phyloP scores from a whole-genome alignment of 2,888 invertebrate species.

The Erebia palarica region DNA sequence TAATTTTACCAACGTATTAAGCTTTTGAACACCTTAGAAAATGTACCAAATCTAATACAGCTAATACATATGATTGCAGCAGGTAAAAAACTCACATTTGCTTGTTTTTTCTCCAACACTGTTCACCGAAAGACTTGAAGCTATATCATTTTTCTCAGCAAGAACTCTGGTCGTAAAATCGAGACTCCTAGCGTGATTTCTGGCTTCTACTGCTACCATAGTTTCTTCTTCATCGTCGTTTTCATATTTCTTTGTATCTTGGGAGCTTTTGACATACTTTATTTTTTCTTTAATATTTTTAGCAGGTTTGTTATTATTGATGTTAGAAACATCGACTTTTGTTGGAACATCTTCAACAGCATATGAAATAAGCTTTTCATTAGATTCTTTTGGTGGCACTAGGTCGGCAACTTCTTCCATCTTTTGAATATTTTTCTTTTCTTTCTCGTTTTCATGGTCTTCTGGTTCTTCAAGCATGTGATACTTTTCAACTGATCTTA shows the following conservation, averaged over 20 bases:
- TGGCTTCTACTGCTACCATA: slow-evolving; percentile 83
- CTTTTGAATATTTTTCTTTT: slow-evolving; percentile 58
- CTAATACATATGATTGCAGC: background rate
- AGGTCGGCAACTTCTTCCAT: slow-evolving; percentile 62
- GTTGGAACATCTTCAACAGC: slow-evolving; percentile 77
- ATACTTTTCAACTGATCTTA: slow-evolving; percentile 79
- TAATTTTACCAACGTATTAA: no score
- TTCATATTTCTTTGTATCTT: slow-evolving; percentile 69
- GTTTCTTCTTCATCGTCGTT: slow-evolving; percentile 81
- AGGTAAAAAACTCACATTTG: slow-evolving; percentile 55
- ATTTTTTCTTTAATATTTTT: slow-evolving; percentile 80
- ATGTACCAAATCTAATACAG: no score
- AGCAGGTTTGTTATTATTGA: slow-evolving; percentile 65
- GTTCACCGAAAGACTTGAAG: slow-evolving; percentile 84
- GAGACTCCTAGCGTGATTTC: slow-evolving; percentile 74
- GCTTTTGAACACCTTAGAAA: no score
- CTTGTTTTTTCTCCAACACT: slow-evolving; percentile 80
- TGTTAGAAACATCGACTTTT: slow-evolving; percentile 63
- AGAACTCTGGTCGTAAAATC: slow-evolving; percentile 49
- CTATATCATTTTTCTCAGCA: slow-evolving; percentile 75
- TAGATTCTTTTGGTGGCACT: slow-evolving; percentile 68
- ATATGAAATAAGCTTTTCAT: slow-evolving; percentile 80
- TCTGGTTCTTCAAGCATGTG: slow-evolving; percentile 53
- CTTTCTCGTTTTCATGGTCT: slow-evolving; percentile 56
- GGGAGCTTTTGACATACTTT: slow-evolving; percentile 77